phyloP scores from a whole-genome alignment of 37 sponge, comb jelly and placozoan genomes.

The Amphimedon queenslandica region DNA sequence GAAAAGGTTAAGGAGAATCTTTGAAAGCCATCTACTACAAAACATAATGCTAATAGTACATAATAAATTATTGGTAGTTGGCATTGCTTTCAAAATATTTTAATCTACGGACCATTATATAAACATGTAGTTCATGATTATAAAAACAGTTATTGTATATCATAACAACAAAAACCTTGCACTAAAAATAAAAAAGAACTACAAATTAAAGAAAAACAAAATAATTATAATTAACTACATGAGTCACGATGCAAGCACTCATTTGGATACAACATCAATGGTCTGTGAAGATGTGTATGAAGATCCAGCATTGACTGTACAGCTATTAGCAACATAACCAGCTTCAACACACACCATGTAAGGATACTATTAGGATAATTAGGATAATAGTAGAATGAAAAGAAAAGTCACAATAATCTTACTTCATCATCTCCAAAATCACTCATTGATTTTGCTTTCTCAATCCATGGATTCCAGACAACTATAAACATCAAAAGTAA shows the following conservation, averaged over 20 bases:
- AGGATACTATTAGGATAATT: slow-evolving; percentile 48
- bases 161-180: too few species aligned
- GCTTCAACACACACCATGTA: slow-evolving; percentile 93
- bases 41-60: too few species aligned
- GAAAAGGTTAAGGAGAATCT: too few species aligned
- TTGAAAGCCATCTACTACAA: too few species aligned
- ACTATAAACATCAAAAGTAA: too few species aligned
- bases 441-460: slow-evolving; percentile 82
- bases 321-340: slow-evolving; percentile 66
- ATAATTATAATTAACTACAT: not conserved
- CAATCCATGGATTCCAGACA: slow-evolving; percentile 96
- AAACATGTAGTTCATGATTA: too few species aligned
- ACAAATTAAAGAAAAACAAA: not conserved
- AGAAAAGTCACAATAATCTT: not conserved
- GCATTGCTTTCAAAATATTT: too few species aligned
- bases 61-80: too few species aligned
- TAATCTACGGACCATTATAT: too few species aligned
- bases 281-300: slow-evolving; percentile 56
- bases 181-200: not conserved
- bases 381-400: not conserved
- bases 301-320: slow-evolving; percentile 44
- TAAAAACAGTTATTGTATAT: too few species aligned
- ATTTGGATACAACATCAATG: slow-evolving; percentile 30
- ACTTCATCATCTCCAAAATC: slow-evolving; percentile 97
- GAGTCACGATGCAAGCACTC: too few species aligned